phyloP scores from a whole-genome alignment of 2,888 invertebrate genomes.

The Punctoribates punctum region DNA sequence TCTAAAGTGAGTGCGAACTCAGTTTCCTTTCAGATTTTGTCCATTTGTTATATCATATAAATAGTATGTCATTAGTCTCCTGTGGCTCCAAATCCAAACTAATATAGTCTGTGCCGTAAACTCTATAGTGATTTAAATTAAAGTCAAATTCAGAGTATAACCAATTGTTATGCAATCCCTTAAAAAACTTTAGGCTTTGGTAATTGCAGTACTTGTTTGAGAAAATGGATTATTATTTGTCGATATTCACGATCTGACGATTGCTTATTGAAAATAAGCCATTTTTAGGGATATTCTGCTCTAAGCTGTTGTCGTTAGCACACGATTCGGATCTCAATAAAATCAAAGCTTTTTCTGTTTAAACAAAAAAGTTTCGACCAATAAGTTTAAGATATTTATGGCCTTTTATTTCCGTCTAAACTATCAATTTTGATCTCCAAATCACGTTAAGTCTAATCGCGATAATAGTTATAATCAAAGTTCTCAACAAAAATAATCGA shows the following conservation, averaged over 20 bases:
- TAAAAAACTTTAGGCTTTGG: not conserved
- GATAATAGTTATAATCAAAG: not conserved
- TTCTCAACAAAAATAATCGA: not conserved
- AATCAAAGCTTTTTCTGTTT: not conserved
- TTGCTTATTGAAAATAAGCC: not conserved
- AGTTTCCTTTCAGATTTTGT: conserved; percentile 26
- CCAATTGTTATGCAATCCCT: conserved; percentile 14
- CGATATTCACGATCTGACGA: not conserved
- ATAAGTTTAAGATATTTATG: not conserved
- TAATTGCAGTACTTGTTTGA: conserved; percentile 14
- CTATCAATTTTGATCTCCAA: not conserved
- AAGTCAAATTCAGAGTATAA: not conserved
- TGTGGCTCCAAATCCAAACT: not conserved
- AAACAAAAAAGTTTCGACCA: not conserved
- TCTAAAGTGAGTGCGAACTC: not conserved
- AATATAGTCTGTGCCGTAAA: not conserved
- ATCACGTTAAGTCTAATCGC: not conserved
- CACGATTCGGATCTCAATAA: conserved; percentile 22
- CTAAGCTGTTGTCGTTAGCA: not conserved
- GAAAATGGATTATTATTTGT: conserved; percentile 4
- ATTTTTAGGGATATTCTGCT: conserved; percentile 23
- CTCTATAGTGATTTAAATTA: not conserved
- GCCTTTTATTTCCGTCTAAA: not conserved
- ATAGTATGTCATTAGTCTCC: conserved; percentile 31
- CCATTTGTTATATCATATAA: conserved; percentile 35